phyloP scores from a whole-genome alignment of 2,888 invertebrate species.

The Lycaena phlaeas region DNA sequence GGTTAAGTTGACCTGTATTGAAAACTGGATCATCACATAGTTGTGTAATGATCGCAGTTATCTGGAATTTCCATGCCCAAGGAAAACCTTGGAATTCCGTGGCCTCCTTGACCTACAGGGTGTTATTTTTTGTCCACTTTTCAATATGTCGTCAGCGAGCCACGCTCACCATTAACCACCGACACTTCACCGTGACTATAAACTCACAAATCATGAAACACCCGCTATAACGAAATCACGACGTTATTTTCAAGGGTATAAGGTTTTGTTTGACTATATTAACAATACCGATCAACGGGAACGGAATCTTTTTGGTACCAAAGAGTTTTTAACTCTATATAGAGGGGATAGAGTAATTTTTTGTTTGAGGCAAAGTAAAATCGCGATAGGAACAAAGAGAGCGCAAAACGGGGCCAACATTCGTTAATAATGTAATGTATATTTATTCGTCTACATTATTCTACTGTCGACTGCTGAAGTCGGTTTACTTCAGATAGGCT shows the following conservation, averaged over 20 bases:
- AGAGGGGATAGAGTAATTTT: constrained; percentile 52
- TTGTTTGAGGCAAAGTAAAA: constrained; percentile 51
- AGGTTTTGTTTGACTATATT: constrained; percentile 32
- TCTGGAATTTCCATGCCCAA: no score
- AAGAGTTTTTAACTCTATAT: constrained; percentile 64
- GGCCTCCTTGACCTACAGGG: no score
- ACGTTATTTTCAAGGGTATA: constrained; percentile 30
- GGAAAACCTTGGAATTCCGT: no score
- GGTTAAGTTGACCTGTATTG: no score
- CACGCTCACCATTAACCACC: constrained; percentile 71
- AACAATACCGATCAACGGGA: constrained; percentile 37
- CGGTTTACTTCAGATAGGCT: constrained; percentile 46
- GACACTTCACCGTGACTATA: constrained; percentile 72
- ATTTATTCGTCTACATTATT: constrained; percentile 69
- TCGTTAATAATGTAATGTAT: constrained; percentile 73
- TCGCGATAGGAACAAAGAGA: constrained; percentile 70
- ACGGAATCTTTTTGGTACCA: constrained; percentile 51
- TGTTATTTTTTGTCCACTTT: no score
- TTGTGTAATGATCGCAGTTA: no score
- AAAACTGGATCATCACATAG: no score
- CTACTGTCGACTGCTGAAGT: constrained; percentile 38
- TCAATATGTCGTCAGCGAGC: constrained; percentile 68
- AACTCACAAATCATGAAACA: constrained; percentile 73
- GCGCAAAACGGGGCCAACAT: constrained; percentile 70
- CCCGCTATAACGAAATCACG: constrained; percentile 30